Conservation (phyloP, 1,140 invertebrate species). For the Mylabris phalerata region DNA sequence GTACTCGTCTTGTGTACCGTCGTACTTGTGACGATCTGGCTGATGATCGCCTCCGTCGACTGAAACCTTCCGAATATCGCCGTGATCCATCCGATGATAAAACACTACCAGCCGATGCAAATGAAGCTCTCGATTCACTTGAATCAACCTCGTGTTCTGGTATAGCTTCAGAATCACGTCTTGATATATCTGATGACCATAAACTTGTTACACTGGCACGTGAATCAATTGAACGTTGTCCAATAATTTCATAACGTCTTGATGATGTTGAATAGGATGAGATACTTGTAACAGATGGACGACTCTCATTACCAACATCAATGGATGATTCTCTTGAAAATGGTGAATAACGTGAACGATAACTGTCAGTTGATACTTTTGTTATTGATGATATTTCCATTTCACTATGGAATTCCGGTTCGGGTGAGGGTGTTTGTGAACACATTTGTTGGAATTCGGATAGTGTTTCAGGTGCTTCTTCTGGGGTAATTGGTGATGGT, state of each 20-base stretch:
- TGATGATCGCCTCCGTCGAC: slow-evolving; percentile 28
- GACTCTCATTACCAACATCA: slow-evolving; percentile 38
- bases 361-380: slow-evolving; percentile 31
- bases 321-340: slow-evolving; percentile 39
- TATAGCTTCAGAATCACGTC: slow-evolving; percentile 39
- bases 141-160: slow-evolving; percentile 41
- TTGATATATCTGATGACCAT: slow-evolving; percentile 40
- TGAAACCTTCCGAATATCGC: slow-evolving; percentile 36
- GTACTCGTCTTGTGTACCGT: slow-evolving; percentile 37
- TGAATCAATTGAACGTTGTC: slow-evolving; percentile 41
- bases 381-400: slow-evolving; percentile 29
- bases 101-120: slow-evolving; percentile 29
- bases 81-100: slow-evolving; percentile 38
- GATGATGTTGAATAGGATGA: slow-evolving; percentile 40
- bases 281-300: slow-evolving; percentile 38
- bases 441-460: neutral
- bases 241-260: slow-evolving; percentile 41
- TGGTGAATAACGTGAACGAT: slow-evolving; percentile 29
- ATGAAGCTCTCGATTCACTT: slow-evolving; percentile 34
- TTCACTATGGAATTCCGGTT: slow-evolving; percentile 35
- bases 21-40: slow-evolving; percentile 38
- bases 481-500: slow-evolving; percentile 1
- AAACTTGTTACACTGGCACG: slow-evolving; percentile 37
- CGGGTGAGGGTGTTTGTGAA: slow-evolving; percentile 24
- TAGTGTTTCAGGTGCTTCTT: slow-evolving; percentile 18